Evolutionary conservation across 1,140 invertebrate species (phyloP).

Genomic region (Atta cephalotes): DNA sequence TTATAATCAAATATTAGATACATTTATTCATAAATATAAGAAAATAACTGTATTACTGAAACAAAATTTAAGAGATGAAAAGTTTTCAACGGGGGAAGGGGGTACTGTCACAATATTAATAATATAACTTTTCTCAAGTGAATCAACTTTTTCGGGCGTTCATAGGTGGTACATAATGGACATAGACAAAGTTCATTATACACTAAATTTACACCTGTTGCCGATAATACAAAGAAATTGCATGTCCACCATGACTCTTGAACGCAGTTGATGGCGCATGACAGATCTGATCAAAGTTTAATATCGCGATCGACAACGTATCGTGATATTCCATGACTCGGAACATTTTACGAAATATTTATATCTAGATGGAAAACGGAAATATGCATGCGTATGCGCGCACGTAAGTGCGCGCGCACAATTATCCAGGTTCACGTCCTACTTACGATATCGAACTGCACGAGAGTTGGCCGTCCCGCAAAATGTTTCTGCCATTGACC

Average conservation of each 20-base stretch:
- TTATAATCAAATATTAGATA: background rate
- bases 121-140: background rate
- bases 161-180: slow-evolving; percentile 5
- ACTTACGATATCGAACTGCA: slow-evolving; percentile 83
- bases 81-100: background rate
- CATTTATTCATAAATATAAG: background rate
- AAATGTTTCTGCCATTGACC: slow-evolving; percentile 70
- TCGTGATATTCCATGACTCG: background rate
- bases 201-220: slow-evolving; percentile 52
- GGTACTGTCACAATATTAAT: slow-evolving; percentile 1
- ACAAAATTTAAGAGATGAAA: background rate
- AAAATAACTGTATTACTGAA: background rate
- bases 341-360: slow-evolving; percentile 18
- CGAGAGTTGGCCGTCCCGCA: slow-evolving; percentile 64
- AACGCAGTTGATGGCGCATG: background rate
- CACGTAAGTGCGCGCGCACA: slow-evolving; percentile 54
- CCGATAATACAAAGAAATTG: slow-evolving; percentile 37
- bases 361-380: slow-evolving; percentile 21
- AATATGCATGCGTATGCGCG: slow-evolving; percentile 8
- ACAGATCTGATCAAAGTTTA: background rate
- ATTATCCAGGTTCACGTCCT: slow-evolving; percentile 80
- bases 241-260: background rate
- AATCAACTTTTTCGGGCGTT: background rate
- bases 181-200: background rate
- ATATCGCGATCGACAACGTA: background rate